Conservation (phyloP, 2,113 vertebrate genomes). For the Narcine bancroftii region DNA sequence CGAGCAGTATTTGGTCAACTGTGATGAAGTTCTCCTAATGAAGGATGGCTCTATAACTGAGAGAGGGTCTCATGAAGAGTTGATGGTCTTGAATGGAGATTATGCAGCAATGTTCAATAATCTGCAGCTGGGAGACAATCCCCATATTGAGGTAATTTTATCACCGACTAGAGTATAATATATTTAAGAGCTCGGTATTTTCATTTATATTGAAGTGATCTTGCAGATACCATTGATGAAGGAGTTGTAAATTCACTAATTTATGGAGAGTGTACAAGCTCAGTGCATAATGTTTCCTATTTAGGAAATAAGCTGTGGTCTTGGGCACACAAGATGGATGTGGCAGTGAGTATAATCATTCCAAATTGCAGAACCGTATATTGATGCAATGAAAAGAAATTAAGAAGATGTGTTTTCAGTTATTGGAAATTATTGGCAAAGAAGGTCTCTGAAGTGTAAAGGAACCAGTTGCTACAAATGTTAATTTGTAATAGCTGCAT, state of each 20-base stretch:
- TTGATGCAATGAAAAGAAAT: not conserved
- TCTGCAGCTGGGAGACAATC: constrained; percentile 79
- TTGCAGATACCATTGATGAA: not conserved
- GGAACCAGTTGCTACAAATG: not conserved
- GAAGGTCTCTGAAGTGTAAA: not conserved
- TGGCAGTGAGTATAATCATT: not conserved
- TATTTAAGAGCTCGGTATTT: not conserved
- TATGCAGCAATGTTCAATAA: constrained; percentile 86
- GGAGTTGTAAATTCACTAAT: not conserved
- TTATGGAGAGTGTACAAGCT: not conserved
- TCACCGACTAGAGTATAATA: not conserved
- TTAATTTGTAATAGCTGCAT: not conserved
- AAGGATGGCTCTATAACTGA: constrained; percentile 80
- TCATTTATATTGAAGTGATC: not conserved
- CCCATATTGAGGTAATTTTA: constrained; percentile 67
- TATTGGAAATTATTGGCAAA: not conserved
- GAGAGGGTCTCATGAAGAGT: constrained; percentile 75
- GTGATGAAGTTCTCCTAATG: constrained; percentile 87
- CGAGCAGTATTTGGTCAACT: constrained; percentile 79
- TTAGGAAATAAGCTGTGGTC: not conserved
- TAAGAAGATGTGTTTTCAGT: not conserved
- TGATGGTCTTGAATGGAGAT: constrained; percentile 80
- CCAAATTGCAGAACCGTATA: not conserved
- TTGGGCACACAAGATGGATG: not conserved
- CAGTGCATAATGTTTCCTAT: not conserved